Conservation (phyloP, 2,888 invertebrate genomes). For the Cryptophagus acutangulus region DNA sequence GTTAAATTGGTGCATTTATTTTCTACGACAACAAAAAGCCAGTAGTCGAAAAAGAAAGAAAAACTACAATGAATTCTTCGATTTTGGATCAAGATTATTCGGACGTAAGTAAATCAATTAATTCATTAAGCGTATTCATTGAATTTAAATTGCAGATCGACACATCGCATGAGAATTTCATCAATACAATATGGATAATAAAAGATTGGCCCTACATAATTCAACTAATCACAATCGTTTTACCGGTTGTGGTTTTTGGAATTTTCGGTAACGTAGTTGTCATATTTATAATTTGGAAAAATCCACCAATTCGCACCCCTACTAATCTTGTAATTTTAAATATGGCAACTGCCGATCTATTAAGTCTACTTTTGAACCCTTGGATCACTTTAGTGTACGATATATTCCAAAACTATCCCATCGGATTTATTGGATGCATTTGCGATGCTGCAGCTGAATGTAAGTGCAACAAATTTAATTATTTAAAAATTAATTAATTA, state of each 20-base stretch:
- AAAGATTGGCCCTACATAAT: conserved; percentile 57
- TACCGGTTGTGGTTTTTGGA: conserved; percentile 60
- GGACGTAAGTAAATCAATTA: too few relatives aligned
- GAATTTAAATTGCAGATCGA: conserved; percentile 36
- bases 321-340: conserved; percentile 71
- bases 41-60: too few relatives aligned
- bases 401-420: conserved; percentile 72
- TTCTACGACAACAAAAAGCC: too few relatives aligned
- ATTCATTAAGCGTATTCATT: too few relatives aligned
- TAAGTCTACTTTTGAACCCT: conserved; percentile 64
- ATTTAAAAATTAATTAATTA: conserved; percentile 1
- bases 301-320: conserved; percentile 61
- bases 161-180: conserved; percentile 46
- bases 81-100: too few relatives aligned
- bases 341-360: conserved; percentile 66
- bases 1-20: too few relatives aligned
- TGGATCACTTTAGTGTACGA: conserved; percentile 69
- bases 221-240: conserved; percentile 56
- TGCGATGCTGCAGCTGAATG: conserved; percentile 74
- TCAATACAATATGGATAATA: conserved; percentile 62
- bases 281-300: conserved; percentile 58
- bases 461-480: conserved; percentile 44
- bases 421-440: conserved; percentile 69
- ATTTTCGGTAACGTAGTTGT: conserved; percentile 64
- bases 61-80: too few relatives aligned